Evolutionary conservation across 1,140 invertebrate species (phyloP).

Genomic region (Polypedilum pembai): DNA sequence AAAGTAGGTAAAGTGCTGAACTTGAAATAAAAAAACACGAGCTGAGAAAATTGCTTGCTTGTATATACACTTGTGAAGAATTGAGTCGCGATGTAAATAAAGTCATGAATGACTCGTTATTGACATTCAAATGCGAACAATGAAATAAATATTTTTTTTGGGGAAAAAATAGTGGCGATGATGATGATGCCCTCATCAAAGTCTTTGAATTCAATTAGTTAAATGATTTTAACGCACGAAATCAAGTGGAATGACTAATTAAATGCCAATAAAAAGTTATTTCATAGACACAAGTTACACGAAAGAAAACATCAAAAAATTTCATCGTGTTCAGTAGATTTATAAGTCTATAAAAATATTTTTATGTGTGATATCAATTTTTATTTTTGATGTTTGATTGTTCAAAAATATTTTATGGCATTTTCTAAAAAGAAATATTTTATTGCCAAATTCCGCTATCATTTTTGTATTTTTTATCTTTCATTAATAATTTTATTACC

Average conservation of each 20-base stretch:
- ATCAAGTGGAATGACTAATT: constrained; percentile 18
- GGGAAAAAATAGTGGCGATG: not conserved
- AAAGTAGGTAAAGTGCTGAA: constrained; percentile 4
- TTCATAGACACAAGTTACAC: not conserved
- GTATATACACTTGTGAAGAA: too few relatives aligned
- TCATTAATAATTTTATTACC: constrained; percentile 7
- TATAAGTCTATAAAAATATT: not conserved
- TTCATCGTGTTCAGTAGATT: not conserved
- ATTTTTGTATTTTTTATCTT: not conserved
- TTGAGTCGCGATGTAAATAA: too few relatives aligned
- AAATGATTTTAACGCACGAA: not conserved
- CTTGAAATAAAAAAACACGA: not conserved
- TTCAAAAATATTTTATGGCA: not conserved
- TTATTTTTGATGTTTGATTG: not conserved
- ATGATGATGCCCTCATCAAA: constrained; percentile 16
- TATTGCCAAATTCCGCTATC: constrained; percentile 11
- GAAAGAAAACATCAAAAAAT: not conserved
- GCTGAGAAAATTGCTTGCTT: too few relatives aligned
- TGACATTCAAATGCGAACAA: too few relatives aligned
- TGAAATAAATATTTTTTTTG: too few relatives aligned
- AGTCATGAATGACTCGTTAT: too few relatives aligned
- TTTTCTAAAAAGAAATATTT: not conserved
- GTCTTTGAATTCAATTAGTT: not conserved
- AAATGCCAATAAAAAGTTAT: constrained; percentile 1
- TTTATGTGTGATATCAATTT: not conserved